Percentiles rank a stretch among this genome's conserved stretches.
These are phyloP conservation scores for Rhinatrema bivittatum DNA, from an alignment of 2,797 vertebrate genomes.

Conservation along the genomic window DNA sequence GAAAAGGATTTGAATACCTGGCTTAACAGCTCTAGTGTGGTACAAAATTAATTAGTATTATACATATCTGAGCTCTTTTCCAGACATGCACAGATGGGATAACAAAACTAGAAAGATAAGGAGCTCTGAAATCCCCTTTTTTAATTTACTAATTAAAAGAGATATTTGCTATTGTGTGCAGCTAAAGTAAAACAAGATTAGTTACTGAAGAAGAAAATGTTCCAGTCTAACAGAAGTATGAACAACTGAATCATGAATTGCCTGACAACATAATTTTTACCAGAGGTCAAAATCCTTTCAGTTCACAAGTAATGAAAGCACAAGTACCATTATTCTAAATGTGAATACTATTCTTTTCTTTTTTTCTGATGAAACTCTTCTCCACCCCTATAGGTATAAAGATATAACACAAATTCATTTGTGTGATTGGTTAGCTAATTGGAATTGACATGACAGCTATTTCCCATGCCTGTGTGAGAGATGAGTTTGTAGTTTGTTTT, in stretches of 20 bases:
- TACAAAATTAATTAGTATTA: slow-evolving; percentile 52
- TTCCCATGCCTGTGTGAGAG: no score
- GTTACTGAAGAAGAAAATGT: slow-evolving; percentile 25
- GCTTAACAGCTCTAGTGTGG: slow-evolving; percentile 39
- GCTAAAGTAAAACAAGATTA: slow-evolving; percentile 41
- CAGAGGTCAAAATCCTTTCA: slow-evolving; percentile 29
- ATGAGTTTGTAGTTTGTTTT: no score
- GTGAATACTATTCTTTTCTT: no score
- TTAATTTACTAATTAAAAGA: slow-evolving; percentile 45
- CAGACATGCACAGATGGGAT: slow-evolving; percentile 37
- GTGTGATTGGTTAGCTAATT: no score
- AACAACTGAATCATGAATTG: slow-evolving; percentile 24
- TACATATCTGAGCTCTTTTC: slow-evolving; percentile 41
- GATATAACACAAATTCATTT: no score
- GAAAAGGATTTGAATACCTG: slow-evolving; percentile 48
- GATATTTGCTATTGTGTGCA: slow-evolving; percentile 33
- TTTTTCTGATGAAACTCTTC: no score
- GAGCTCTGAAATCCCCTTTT: slow-evolving; percentile 33
- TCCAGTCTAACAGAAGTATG: slow-evolving; percentile 20
- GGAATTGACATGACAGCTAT: no score
- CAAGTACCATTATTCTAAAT: not conserved
- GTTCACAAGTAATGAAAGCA: slow-evolving; percentile 11
- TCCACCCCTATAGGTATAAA: no score
- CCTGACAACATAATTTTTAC: slow-evolving; percentile 30
- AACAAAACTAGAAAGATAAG: slow-evolving; percentile 46